Base-by-base conservation (phyloP, 2,888 invertebrate species). In the Alitta virens region DNA sequence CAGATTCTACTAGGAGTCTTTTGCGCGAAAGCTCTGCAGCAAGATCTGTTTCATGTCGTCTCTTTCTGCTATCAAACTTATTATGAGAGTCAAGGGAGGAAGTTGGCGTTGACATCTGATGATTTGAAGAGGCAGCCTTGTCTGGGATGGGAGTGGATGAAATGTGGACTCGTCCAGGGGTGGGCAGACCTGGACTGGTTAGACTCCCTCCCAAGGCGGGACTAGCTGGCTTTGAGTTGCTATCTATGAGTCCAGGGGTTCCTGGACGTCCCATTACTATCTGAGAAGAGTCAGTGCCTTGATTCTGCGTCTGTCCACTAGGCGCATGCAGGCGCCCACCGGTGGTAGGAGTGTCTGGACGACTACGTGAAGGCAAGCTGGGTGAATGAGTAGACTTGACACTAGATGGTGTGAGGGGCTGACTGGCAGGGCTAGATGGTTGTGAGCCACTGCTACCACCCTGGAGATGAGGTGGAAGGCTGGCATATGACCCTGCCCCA, bases 401-500 rank as follows among this genome's bases (percentile, higher is more conserved):
- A 55, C 63, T 66, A 27, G 61, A 59, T 21, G 65, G 69, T 7
- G 64, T 66, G 14, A 38, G 46, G 12, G 69, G 65, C 24, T 67
- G 50, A 55, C 67, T 68, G 51, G 52, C 72, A 52, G 75, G 76
- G 62, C 76, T 76, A 56, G 64, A 65, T 26, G 72, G 72, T 64
- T 72, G 68, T 16, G 70, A 69, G 40, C 69, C 68, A 52, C 5
- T 27, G 14, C 51, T 25, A n/a, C 43, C 23, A 16, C 52, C 27
- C 16, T 52, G 52, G 12, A 21, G 16, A 38, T 60, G 60, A 12
- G 55, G 40, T n/a, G 50, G 26, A n/a, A 24, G 43, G 21, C 26
- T 38, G 24, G 46, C 52, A 33, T 33, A 12, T 5, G 56, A 18
- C 23, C 2, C 46, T 26, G 16, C 33, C 2, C 40, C 51, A 33